Base-by-base conservation (phyloP, 2,797 vertebrate genomes). In the Molossus molossus region DNA sequence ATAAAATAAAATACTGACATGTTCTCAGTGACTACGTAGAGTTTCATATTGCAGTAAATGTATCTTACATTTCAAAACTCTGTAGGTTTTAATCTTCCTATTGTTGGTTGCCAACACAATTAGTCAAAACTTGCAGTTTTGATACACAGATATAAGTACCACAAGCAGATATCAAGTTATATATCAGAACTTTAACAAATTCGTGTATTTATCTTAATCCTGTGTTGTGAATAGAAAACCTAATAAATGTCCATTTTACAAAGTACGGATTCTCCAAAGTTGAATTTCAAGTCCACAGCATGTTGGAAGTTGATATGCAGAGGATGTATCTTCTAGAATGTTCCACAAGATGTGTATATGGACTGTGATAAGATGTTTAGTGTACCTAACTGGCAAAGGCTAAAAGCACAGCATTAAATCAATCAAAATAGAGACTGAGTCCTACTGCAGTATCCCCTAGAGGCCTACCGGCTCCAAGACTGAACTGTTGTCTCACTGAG, bases 331-430 rank as follows among this genome's bases (percentile, higher is more conserved):
- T 92, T 85, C 73, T 83, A 23, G n/a, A 96, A 69, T 60, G 0
- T 73, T 62, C 33, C 45, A 81, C 18, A 15, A 84, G 53, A n/a
- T 5, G 27, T 82, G 45, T 67, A n/a, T 62, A 20, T 90, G 69
- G 50, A 40, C 40, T 76, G 48, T 94, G 75, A 86, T 18, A 94
- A 89, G 82, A 91, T 90, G 29, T 55, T 96, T 87, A 65, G 9
- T 81, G 29, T 3, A 84, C 12, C 18, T 48, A 84, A 10, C 18
- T 40, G 13, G 13, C 23, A 96, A 77, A 96, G 67, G 25, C 37
- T 97, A 57, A 87, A 50, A 90, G 13, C n/a, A 33, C 17, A 70
- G 37, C 37, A 57, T 83, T 89, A 88, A 92, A 79, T 86, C 10
- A 57, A 29, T 65, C 27, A 83, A 91, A 91, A 67, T 18, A 93